These are phyloP conservation scores for Diplazon laetatorius DNA, from an alignment of 2,888 invertebrate species.

Conservation along the genomic window DNA sequence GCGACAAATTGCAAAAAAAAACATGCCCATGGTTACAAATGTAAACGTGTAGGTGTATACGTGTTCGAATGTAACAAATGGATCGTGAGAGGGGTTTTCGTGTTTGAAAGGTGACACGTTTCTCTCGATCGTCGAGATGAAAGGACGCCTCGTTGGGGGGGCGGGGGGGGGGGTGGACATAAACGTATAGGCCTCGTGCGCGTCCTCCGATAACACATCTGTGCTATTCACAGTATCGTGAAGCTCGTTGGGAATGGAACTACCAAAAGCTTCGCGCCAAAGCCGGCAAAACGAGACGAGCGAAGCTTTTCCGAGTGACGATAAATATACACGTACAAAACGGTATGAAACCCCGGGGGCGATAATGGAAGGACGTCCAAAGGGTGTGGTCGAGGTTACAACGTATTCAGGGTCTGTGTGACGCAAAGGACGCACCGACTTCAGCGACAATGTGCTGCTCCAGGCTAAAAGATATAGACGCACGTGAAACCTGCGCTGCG, in stretches of 20 bases:
- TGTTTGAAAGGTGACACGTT: conserved; percentile 42
- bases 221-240: conserved; percentile 9
- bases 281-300: conserved; percentile 15
- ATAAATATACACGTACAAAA: not conserved
- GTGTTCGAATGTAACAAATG: not conserved
- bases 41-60: too few species aligned
- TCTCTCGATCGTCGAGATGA: conserved; percentile 47
- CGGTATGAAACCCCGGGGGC: conserved; percentile 19
- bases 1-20: not conserved
- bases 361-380: conserved; percentile 58
- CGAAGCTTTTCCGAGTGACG: not conserved
- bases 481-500: conserved; percentile 1
- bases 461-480: conserved; percentile 23
- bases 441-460: conserved; percentile 28
- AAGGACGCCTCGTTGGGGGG: conserved; percentile 25
- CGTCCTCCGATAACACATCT: conserved; percentile 42
- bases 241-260: conserved; percentile 41
- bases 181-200: conserved; percentile 35
- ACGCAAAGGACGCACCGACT: conserved; percentile 10
- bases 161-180: conserved; percentile 1
- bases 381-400: conserved; percentile 37
- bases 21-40: not conserved
- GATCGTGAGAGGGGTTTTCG: conserved; percentile 29
- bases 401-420: conserved; percentile 8
- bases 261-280: conserved; percentile 46